These are phyloP conservation scores for Monochamus alternatus DNA, from an alignment of 2,888 invertebrate genomes.

Conservation along the genomic window DNA sequence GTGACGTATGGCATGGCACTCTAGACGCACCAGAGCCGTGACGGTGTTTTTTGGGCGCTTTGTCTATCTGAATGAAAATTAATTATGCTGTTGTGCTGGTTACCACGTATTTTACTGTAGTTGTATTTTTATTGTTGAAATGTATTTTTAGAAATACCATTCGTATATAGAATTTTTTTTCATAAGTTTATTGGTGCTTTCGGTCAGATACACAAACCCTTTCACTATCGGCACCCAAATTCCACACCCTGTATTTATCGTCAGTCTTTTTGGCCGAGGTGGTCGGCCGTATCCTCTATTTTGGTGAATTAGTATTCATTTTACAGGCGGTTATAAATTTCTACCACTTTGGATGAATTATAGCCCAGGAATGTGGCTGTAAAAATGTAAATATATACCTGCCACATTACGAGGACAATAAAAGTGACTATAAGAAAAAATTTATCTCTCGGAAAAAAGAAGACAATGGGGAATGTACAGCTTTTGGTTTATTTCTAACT, in stretches of 20 bases:
- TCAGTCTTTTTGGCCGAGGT: neutral
- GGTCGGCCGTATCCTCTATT: neutral
- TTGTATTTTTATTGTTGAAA: no score
- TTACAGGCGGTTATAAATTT: neutral
- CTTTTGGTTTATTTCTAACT: neutral
- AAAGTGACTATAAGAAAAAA: slow-evolving; percentile 28
- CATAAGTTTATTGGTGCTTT: no score
- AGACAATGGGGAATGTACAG: neutral
- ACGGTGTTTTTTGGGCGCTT: neutral
- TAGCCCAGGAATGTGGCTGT: slow-evolving; percentile 16
- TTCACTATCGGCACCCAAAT: no score
- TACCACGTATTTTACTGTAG: no score
- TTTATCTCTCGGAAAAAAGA: slow-evolving; percentile 17
- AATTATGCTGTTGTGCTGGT: no score
- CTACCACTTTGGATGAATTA: slow-evolving; percentile 22
- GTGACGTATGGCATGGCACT: slow-evolving; percentile 32
- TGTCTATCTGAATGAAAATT: neutral
- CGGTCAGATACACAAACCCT: no score
- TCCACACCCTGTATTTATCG: no score
- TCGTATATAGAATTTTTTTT: no score
- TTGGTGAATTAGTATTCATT: slow-evolving; percentile 29
- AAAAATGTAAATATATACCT: slow-evolving; percentile 32
- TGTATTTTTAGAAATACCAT: no score
- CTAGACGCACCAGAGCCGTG: neutral
- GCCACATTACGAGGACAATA: slow-evolving; percentile 18